Evolutionary conservation across 2,797 vertebrate genomes (phyloP).

Genomic region (Varecia variegata): DNA sequence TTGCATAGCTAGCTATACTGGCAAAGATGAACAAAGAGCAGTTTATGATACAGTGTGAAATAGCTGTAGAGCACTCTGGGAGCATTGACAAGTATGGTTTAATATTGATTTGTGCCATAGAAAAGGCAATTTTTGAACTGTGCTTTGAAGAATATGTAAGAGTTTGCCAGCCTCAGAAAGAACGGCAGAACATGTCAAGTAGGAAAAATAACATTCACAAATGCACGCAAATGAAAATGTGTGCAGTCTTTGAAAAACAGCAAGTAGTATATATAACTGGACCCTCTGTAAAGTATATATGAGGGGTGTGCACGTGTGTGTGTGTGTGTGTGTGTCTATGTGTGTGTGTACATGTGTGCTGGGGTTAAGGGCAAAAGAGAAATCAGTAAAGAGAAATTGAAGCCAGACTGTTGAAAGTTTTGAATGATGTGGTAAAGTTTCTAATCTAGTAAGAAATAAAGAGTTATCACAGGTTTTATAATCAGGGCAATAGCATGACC

Average conservation of each 20-base stretch:
- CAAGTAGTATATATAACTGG: not conserved
- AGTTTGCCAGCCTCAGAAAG: not conserved
- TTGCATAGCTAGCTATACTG: not conserved
- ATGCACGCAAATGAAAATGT: not conserved
- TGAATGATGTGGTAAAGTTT: not conserved
- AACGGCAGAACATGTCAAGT: not conserved
- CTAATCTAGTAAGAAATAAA: not conserved
- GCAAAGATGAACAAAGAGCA: not conserved
- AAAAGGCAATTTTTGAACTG: not conserved
- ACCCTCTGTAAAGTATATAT: not conserved
- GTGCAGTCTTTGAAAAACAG: not conserved
- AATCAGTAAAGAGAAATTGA: not conserved
- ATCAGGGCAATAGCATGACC: not conserved
- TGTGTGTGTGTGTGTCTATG: fast-evolving
- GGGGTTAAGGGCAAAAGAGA: not conserved
- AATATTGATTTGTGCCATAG: not conserved
- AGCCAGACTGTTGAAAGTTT: not conserved
- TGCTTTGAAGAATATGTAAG: not conserved
- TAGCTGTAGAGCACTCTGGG: not conserved
- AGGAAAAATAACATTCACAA: not conserved
- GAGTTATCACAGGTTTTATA: not conserved
- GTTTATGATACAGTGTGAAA: not conserved
- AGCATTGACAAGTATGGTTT: not conserved
- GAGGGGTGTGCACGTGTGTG: not conserved
- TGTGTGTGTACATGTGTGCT: fast-evolving